A percentile compares a stretch with the other conserved stretches of the same genome.
These are phyloP conservation scores for Petroica traversi DNA, from an alignment of 2,113 vertebrate species.

Conservation along the genomic window DNA sequence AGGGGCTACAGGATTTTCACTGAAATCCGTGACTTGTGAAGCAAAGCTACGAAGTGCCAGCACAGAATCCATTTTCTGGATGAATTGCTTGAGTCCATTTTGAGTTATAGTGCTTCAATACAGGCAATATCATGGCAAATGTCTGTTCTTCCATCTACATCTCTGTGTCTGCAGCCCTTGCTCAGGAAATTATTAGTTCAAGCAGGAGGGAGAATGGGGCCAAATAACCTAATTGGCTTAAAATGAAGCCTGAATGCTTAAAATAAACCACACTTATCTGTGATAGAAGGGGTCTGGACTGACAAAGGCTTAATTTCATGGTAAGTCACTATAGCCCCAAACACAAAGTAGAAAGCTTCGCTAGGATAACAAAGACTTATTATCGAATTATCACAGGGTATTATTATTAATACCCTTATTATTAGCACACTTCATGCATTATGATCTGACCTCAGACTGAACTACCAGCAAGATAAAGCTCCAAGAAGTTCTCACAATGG, in stretches of 20 bases:
- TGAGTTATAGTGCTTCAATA: background rate
- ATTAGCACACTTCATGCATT: background rate
- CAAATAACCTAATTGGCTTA: slow-evolving; percentile 7
- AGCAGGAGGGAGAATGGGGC: background rate
- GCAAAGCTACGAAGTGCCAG: background rate
- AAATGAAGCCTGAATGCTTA: background rate
- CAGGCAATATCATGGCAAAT: background rate
- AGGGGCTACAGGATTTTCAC: background rate
- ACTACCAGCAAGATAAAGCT: background rate
- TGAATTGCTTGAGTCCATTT: background rate
- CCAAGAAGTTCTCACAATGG: background rate
- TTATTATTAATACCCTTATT: background rate
- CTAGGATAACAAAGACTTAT: background rate
- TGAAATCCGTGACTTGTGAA: background rate
- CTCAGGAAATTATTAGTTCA: background rate
- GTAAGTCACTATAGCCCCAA: background rate
- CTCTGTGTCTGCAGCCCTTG: background rate
- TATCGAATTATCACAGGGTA: background rate
- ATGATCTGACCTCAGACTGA: background rate
- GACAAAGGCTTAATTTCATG: background rate
- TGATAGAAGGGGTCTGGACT: background rate
- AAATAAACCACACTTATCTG: background rate
- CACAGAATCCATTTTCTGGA: background rate
- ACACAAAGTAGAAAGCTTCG: background rate
- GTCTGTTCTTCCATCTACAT: background rate